Conservation (phyloP, 2,113 vertebrate genomes). For the Axis porcinus region DNA sequence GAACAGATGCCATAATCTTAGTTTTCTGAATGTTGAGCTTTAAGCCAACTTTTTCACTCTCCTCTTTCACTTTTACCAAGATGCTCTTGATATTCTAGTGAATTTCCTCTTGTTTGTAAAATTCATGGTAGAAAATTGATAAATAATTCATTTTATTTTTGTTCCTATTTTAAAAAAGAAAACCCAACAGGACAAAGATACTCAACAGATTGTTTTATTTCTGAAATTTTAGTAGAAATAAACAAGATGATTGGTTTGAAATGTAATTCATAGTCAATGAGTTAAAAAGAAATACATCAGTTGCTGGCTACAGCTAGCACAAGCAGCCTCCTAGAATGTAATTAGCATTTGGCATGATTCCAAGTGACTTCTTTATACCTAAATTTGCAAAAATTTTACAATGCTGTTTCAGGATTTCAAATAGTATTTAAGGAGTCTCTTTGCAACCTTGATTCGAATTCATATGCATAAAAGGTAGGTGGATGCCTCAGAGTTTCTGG, state of each 20-base stretch:
- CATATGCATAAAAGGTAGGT: background rate
- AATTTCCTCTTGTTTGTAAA: background rate
- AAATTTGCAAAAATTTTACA: constrained; percentile 50
- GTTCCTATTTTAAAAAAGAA: background rate
- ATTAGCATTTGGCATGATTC: constrained; percentile 58
- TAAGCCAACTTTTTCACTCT: background rate
- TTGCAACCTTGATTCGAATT: background rate
- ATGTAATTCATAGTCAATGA: constrained; percentile 61
- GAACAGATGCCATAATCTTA: background rate
- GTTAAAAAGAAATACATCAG: constrained; percentile 71
- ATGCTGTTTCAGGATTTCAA: constrained; percentile 32
- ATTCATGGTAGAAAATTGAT: constrained; percentile 17
- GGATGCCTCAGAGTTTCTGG: background rate
- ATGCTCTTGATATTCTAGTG: background rate
- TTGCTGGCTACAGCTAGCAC: constrained; percentile 62
- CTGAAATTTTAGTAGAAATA: constrained; percentile 58
- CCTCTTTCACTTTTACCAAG: too few relatives aligned
- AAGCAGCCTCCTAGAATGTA: constrained; percentile 48
- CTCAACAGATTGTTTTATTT: constrained; percentile 46
- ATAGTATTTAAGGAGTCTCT: constrained; percentile 34
- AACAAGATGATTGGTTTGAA: constrained; percentile 63
- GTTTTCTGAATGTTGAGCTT: background rate
- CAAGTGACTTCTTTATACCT: constrained; percentile 44
- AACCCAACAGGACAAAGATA: background rate
- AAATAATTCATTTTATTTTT: constrained; percentile 48